phyloP scores from a whole-genome alignment of 2,113 vertebrate species.

The Alligator mississippiensis region DNA sequence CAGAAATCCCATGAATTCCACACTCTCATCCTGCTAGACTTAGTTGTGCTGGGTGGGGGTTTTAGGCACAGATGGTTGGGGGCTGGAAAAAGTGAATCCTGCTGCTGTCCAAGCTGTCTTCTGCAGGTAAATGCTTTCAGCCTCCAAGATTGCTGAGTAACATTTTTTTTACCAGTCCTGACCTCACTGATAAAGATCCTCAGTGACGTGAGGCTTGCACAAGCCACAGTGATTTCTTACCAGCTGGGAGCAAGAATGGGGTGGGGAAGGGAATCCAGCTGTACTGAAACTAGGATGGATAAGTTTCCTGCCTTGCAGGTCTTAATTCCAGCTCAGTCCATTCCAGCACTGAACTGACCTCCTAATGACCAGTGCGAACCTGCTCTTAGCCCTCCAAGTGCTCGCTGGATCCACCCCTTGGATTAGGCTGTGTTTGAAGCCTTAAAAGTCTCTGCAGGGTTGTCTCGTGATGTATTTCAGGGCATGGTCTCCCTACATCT shows the following conservation, averaged over 20 bases:
- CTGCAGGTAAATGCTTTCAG: neutral
- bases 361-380: neutral
- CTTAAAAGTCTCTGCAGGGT: neutral
- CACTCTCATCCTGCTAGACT: neutral
- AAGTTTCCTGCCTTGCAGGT: neutral
- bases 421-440: neutral
- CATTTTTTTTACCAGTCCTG: neutral
- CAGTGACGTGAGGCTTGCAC: neutral
- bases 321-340: neutral
- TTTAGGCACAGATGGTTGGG: neutral
- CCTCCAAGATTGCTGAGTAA: neutral
- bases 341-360: neutral
- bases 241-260: neutral
- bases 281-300: neutral
- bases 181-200: neutral
- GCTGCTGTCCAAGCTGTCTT: neutral
- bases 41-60: neutral
- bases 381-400: neutral
- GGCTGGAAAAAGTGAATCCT: neutral
- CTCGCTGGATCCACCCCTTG: neutral
- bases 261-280: neutral
- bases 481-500: neutral
- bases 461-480: neutral
- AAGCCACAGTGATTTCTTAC: neutral
- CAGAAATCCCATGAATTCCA: neutral